A percentile compares a stretch with the other conserved stretches of the same genome.
These are phyloP conservation scores for Glyphotaelius pellucidus DNA, from an alignment of 2,888 invertebrate species.

Conservation along the genomic window DNA sequence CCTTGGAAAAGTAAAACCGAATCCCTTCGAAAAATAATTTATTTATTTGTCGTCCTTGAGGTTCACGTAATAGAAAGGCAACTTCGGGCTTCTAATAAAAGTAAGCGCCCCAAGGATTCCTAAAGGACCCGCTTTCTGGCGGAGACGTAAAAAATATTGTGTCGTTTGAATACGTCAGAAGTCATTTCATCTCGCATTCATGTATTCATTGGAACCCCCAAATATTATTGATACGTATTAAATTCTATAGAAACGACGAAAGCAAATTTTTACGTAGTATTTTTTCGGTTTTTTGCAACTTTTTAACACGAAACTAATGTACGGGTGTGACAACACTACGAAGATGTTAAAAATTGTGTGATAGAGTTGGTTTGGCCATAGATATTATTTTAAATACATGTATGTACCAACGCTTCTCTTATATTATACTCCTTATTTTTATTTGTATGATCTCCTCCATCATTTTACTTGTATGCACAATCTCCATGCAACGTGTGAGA, in stretches of 20 bases:
- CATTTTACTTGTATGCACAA: too few relatives aligned
- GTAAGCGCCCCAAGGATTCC: slow-evolving; percentile 13
- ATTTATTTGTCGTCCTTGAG: slow-evolving; percentile 9
- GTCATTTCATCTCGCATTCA: slow-evolving; percentile 49
- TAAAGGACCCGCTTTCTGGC: slow-evolving; percentile 12
- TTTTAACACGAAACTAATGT: not conserved
- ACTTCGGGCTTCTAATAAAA: slow-evolving; percentile 31
- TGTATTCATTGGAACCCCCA: slow-evolving; percentile 39
- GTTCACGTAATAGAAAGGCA: slow-evolving; percentile 40
- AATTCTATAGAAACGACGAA: slow-evolving; percentile 20
- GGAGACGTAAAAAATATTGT: slow-evolving; percentile 17
- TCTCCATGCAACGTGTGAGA: too few relatives aligned
- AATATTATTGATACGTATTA: slow-evolving; percentile 28
- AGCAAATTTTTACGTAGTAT: not conserved
- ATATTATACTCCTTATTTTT: too few relatives aligned
- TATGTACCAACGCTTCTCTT: too few relatives aligned
- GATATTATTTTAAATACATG: too few relatives aligned
- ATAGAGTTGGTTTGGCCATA: not conserved
- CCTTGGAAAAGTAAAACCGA: slow-evolving; percentile 5
- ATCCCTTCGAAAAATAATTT: slow-evolving; percentile 18
- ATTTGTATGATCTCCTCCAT: too few relatives aligned
- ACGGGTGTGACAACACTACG: not conserved
- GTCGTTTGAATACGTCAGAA: slow-evolving; percentile 37
- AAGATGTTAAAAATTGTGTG: not conserved
- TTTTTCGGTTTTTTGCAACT: not conserved